phyloP scores from a whole-genome alignment of 2,888 invertebrate species.

The Ceriagrion tenellum region DNA sequence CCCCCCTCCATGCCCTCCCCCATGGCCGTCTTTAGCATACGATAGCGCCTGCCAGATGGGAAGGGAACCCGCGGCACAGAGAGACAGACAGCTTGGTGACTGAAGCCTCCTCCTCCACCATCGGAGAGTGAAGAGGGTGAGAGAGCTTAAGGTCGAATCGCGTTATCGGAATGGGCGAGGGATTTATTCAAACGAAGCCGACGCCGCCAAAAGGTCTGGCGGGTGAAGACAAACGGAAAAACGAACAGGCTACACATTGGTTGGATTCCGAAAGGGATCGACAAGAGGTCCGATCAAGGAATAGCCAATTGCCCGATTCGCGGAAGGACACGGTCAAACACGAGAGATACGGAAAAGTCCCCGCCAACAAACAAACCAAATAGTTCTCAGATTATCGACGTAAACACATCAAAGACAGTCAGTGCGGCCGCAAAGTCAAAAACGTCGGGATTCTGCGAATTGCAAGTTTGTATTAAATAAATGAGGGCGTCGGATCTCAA shows the following conservation, averaged over 20 bases:
- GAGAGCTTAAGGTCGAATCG: background rate
- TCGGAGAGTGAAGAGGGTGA: background rate
- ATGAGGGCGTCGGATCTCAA: too few relatives aligned
- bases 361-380: background rate
- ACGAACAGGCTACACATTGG: background rate
- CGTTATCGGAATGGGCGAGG: background rate
- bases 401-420: background rate
- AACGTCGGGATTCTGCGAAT: background rate
- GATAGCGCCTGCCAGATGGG: background rate
- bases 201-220: constrained; percentile 28
- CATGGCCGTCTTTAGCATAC: background rate
- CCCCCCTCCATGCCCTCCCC: background rate
- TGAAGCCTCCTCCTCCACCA: background rate
- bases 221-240: background rate
- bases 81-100: constrained; percentile 10
- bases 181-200: constrained; percentile 22
- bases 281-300: background rate
- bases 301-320: background rate
- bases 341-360: background rate
- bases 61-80: background rate
- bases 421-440: background rate
- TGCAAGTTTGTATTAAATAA: too few relatives aligned
- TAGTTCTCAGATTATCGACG: background rate
- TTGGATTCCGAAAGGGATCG: background rate
- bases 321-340: background rate